Base-by-base conservation (phyloP, 2,888 invertebrate genomes). In the Leptopilina myrica region DNA sequence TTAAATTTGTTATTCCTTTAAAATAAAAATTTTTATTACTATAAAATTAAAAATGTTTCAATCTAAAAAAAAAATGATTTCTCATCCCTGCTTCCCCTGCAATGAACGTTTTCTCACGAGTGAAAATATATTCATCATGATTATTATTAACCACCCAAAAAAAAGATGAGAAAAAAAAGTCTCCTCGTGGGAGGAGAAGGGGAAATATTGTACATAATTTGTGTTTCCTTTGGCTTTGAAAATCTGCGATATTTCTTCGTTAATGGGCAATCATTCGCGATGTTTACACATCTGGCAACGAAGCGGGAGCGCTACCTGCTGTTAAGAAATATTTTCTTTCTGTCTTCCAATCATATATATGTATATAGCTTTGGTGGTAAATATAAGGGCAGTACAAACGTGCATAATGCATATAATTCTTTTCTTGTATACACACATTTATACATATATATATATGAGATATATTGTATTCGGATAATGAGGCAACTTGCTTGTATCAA, bases 381-480 rank as follows among this genome's bases (percentile, higher is more conserved):
- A 66, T 66, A 43, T 43, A 66, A 43, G 43, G 66, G 15, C 66
- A 66, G 66, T 66, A 66, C 66, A 66, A 66, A 66, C 40, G 43
- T 9, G 43, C n/a, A 73, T 33, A 73, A 73, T 56, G 53, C 26
- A 56, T 73, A 73, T 73, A 73, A 73, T 56, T 73, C 73, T 49
- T 56, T 53, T 73, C 73, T 33, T 26, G 20, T 20, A 20, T 20
- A 20, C 20, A 20, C 20, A 20, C 20, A 20, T 33, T 33, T 33
- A 5, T 33, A 33, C 5, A 33, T 5, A 33, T 33, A 33, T 33
- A 33, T 33, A 33, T 33, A 73, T 73, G 33, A 33, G n/a, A 73
- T 73, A 33, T 33, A 73, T 56, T 73, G 56, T 73, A 73, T n/a
- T 56, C 56, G 53, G 53, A 73, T 73, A 73, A 73, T 73, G 73